Percentiles rank a stretch among this genome's conserved stretches.
Evolutionary conservation across 2,888 invertebrate species (phyloP).

Genomic region (Drosophila meridionalis): DNA sequence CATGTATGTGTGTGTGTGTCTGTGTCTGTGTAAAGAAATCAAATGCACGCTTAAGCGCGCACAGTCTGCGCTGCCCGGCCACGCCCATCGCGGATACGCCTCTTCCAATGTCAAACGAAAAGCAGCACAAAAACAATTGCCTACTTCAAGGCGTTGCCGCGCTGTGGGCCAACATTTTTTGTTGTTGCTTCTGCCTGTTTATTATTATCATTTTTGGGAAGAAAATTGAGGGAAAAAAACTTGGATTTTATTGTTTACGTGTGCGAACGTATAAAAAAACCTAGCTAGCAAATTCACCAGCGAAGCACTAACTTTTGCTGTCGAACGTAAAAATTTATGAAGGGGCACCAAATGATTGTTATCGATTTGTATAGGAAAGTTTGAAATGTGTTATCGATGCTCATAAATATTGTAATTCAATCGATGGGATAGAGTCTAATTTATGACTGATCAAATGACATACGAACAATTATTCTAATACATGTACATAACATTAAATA

Average conservation of each 20-base stretch:
- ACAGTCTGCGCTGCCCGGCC: conserved; percentile 24
- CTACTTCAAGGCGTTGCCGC: conserved; percentile 47
- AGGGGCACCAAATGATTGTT: not conserved
- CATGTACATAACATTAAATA: too few species aligned
- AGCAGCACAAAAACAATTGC: conserved; percentile 65
- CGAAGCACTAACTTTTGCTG: not conserved
- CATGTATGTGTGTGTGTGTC: conserved; percentile 24
- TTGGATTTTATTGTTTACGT: conserved; percentile 57
- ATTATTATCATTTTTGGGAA: conserved; percentile 55
- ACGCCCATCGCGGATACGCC: conserved; percentile 26
- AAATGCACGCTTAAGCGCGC: conserved; percentile 49
- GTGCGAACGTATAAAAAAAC: conserved; percentile 32
- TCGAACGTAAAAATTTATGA: conserved; percentile 5
- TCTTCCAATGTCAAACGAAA: conserved; percentile 42
- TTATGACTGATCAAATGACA: not conserved
- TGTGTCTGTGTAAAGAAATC: conserved; percentile 52
- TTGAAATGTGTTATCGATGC: not conserved
- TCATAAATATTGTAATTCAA: not conserved
- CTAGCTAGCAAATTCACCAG: conserved; percentile 15
- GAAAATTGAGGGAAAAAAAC: conserved; percentile 21
- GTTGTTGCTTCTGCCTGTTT: conserved; percentile 17
- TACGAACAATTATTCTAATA: too few species aligned
- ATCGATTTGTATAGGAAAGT: not conserved
- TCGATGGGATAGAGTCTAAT: not conserved
- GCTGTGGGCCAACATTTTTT: conserved; percentile 12